phyloP scores from a whole-genome alignment of 2,888 invertebrate genomes.

The Ochlodes sylvanus region DNA sequence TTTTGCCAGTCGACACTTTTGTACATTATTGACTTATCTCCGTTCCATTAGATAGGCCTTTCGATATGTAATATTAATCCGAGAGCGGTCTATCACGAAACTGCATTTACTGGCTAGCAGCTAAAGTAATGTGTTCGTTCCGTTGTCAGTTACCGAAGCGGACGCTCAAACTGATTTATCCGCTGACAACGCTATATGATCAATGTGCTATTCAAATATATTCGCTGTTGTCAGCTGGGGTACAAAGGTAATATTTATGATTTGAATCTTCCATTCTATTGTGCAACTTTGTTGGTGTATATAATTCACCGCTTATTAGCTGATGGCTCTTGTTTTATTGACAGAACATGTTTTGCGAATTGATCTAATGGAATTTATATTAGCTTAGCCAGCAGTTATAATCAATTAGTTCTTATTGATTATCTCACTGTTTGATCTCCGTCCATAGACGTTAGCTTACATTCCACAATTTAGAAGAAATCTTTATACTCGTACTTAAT shows the following conservation, averaged over 20 bases:
- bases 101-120: slow-evolving; percentile 61
- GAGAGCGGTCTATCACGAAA: slow-evolving; percentile 66
- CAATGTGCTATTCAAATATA: slow-evolving; percentile 38
- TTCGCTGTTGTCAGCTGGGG: slow-evolving; percentile 30
- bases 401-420: no score
- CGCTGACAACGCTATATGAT: slow-evolving; percentile 43
- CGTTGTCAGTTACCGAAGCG: slow-evolving; percentile 48
- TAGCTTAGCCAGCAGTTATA: background rate
- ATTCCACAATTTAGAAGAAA: no score
- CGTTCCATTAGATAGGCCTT: slow-evolving; percentile 60
- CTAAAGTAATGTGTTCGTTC: slow-evolving; percentile 38
- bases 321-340: slow-evolving; percentile 8
- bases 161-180: slow-evolving; percentile 65
- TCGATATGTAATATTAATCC: slow-evolving; percentile 66
- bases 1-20: background rate
- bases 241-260: slow-evolving; percentile 36
- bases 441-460: no score
- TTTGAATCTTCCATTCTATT: slow-evolving; percentile 26
- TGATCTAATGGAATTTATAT: background rate
- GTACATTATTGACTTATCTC: slow-evolving; percentile 63
- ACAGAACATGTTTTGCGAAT: background rate
- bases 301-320: slow-evolving; percentile 17
- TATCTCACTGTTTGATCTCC: no score
- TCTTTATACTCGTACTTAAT: no score
- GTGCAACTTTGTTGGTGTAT: slow-evolving; percentile 29